phyloP scores from a whole-genome alignment of 2,797 vertebrate genomes.

The Amblyraja radiata region DNA sequence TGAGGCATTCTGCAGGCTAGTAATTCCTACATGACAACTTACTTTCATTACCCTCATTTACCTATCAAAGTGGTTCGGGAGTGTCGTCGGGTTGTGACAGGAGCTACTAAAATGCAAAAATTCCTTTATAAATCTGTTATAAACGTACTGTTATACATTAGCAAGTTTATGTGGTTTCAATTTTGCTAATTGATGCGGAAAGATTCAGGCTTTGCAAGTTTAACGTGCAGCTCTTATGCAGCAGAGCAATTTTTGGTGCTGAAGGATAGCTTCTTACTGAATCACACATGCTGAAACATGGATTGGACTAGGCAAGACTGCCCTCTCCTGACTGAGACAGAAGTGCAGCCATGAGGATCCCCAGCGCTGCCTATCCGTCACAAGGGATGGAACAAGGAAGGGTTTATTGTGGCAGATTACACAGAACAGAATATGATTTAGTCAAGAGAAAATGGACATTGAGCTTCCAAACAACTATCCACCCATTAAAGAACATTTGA shows the following conservation, averaged over 20 bases:
- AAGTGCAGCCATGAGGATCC: not conserved
- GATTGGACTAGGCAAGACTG: not conserved
- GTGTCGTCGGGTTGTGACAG: not conserved
- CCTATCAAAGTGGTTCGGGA: not conserved
- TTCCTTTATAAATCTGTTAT: not conserved
- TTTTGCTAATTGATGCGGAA: not conserved
- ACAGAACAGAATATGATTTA: not conserved
- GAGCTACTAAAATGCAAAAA: not conserved
- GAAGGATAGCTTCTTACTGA: not conserved
- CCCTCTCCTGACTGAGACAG: slow-evolving; percentile 14
- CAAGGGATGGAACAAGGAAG: not conserved
- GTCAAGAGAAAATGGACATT: not conserved
- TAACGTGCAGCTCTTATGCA: too few species aligned
- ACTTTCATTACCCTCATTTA: not conserved
- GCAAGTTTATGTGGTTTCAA: too few species aligned
- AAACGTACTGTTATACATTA: not conserved
- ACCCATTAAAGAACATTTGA: too few species aligned
- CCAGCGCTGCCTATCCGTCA: not conserved
- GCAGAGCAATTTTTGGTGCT: not conserved
- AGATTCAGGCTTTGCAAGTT: not conserved
- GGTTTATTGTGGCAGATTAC: not conserved
- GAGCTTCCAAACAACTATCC: too few species aligned
- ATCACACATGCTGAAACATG: not conserved
- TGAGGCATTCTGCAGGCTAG: not conserved
- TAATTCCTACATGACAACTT: not conserved